phyloP scores from a whole-genome alignment of 2,888 invertebrate species.

The Amiota communis region DNA sequence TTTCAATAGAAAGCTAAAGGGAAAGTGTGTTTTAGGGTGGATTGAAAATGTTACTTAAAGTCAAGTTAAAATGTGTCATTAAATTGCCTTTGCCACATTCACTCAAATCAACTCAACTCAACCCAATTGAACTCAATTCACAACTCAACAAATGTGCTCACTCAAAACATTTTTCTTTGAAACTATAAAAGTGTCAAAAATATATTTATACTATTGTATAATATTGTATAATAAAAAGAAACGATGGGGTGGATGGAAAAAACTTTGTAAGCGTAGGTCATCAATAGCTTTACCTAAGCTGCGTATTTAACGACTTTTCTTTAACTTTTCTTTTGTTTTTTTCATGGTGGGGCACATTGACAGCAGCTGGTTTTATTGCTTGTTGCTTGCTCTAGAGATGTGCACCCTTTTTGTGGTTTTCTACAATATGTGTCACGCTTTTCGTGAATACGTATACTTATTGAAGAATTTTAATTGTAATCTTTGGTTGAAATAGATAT shows the following conservation, averaged over 20 bases:
- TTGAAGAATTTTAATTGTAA: too few species aligned
- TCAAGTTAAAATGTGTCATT: conserved; percentile 1
- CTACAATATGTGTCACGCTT: too few species aligned
- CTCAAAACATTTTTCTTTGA: conserved; percentile 54
- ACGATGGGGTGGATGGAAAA: conserved; percentile 33
- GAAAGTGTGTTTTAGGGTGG: too few species aligned
- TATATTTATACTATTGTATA: conserved; percentile 29
- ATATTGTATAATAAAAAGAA: too few species aligned
- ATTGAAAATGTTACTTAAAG: neutral
- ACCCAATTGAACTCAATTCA: neutral
- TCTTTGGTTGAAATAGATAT: too few species aligned
- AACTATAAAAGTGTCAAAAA: conserved; percentile 65
- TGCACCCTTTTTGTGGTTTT: too few species aligned
- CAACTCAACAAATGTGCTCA: neutral
- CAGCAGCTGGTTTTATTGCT: conserved; percentile 24
- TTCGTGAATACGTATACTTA: too few species aligned
- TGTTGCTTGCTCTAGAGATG: conserved; percentile 26
- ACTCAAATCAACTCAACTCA: too few species aligned
- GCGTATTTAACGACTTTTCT: conserved; percentile 13
- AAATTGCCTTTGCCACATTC: conserved; percentile 30
- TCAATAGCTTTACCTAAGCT: neutral
- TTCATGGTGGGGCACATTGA: too few species aligned
- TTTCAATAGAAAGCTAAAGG: neutral
- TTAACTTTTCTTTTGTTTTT: neutral
- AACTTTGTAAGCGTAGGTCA: conserved; percentile 33